phyloP scores from a whole-genome alignment of 2,113 vertebrate species.

The Hyperopisus bebe region DNA sequence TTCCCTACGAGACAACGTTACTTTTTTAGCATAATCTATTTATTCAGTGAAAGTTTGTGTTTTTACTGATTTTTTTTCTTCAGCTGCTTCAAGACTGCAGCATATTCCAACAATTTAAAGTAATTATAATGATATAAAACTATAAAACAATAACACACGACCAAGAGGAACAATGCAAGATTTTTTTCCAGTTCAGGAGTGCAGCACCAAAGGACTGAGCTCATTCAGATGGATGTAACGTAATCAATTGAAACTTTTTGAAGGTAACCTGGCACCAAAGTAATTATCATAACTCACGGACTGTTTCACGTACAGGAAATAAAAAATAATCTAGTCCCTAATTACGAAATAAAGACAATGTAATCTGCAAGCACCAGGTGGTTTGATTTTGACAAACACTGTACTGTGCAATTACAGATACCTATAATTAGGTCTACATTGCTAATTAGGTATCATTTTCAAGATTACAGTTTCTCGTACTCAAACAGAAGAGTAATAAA shows the following conservation, averaged over 20 bases:
- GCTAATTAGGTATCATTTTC: conserved; percentile 62
- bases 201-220: conserved; percentile 20
- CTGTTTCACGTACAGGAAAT: conserved; percentile 29
- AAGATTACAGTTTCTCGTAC: conserved; percentile 42
- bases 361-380: conserved; percentile 63
- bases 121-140: neutral
- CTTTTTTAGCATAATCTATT: neutral
- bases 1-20: neutral
- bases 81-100: neutral
- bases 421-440: conserved; percentile 60
- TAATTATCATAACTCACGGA: conserved; percentile 52
- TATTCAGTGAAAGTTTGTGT: neutral
- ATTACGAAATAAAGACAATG: conserved; percentile 55
- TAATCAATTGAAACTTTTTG: conserved; percentile 54
- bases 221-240: conserved; percentile 31
- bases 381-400: conserved; percentile 62
- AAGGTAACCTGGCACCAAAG: conserved; percentile 42
- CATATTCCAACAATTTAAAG: neutral
- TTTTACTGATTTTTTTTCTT: neutral
- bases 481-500: conserved; percentile 28
- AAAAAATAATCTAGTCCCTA: conserved; percentile 46
- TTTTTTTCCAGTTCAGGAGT: neutral
- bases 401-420: conserved; percentile 63
- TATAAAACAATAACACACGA: neutral
- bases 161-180: neutral